Conservation (phyloP, 1,140 invertebrate species). For the Drosophila gunungcola region DNA sequence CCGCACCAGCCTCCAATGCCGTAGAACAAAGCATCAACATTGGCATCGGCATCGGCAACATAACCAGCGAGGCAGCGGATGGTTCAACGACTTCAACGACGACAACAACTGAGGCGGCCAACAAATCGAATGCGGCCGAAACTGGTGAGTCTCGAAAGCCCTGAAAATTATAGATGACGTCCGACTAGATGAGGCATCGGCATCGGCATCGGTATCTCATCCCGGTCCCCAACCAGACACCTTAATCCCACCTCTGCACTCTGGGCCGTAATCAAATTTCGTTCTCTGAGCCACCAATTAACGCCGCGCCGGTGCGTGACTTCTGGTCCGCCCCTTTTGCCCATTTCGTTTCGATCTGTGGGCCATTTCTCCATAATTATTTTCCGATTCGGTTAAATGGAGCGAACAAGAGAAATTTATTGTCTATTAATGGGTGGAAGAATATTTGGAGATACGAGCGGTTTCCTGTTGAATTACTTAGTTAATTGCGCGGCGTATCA, state of each 20-base stretch:
- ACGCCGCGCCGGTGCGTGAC: slow-evolving; percentile 58
- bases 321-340: slow-evolving; percentile 49
- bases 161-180: slow-evolving; percentile 74
- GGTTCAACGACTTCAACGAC: slow-evolving; percentile 73
- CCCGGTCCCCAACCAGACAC: slow-evolving; percentile 53
- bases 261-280: slow-evolving; percentile 63
- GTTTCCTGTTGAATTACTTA: slow-evolving; percentile 80
- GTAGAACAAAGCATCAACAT: slow-evolving; percentile 64
- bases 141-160: slow-evolving; percentile 72
- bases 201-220: slow-evolving; percentile 25
- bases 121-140: slow-evolving; percentile 70
- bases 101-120: slow-evolving; percentile 43
- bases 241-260: slow-evolving; percentile 58
- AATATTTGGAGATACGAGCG: slow-evolving; percentile 53
- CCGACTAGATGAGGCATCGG: slow-evolving; percentile 31
- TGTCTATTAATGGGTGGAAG: slow-evolving; percentile 63
- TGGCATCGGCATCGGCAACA: slow-evolving; percentile 21
- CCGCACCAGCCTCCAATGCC: slow-evolving; percentile 54
- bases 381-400: slow-evolving; percentile 70
- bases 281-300: slow-evolving; percentile 61
- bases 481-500: slow-evolving; percentile 71
- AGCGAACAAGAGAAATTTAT: slow-evolving; percentile 66
- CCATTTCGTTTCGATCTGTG: slow-evolving; percentile 58
- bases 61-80: slow-evolving; percentile 46
- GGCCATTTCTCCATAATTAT: slow-evolving; percentile 73